phyloP scores from a whole-genome alignment of 2,888 invertebrate species.

The Caradrina kadenii region DNA sequence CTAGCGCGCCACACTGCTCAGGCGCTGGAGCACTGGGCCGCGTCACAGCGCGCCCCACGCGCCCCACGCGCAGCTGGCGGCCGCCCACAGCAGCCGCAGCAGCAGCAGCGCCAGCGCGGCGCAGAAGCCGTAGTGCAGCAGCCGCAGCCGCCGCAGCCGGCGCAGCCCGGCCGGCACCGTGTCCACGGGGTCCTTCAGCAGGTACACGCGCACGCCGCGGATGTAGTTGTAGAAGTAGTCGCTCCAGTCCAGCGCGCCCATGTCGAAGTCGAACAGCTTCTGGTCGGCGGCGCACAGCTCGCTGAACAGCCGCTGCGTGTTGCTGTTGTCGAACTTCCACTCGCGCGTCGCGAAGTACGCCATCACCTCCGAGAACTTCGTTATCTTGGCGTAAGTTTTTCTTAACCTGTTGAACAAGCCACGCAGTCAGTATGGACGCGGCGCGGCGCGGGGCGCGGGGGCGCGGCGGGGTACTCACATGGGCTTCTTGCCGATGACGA shows the following conservation, averaged over 20 bases:
- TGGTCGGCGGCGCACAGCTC: conserved; percentile 91
- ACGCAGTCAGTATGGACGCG: too few relatives aligned
- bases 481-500: conserved; percentile 91
- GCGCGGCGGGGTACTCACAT: conserved; percentile 85
- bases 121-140: conserved; percentile 72
- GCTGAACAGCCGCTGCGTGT: conserved; percentile 88
- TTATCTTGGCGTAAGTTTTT: conserved; percentile 93
- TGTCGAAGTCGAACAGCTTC: conserved; percentile 92
- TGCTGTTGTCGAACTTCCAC: conserved; percentile 93
- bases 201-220: conserved; percentile 92
- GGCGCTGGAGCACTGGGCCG: too few relatives aligned
- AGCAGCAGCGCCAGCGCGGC: conserved; percentile 62
- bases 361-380: conserved; percentile 93
- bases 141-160: conserved; percentile 60
- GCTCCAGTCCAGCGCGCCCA: conserved; percentile 92
- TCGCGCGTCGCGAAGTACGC: conserved; percentile 93
- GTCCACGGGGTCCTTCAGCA: conserved; percentile 94
- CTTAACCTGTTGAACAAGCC: conserved; percentile 91
- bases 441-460: too few relatives aligned
- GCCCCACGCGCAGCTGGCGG: too few relatives aligned
- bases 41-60: too few relatives aligned
- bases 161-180: conserved; percentile 91
- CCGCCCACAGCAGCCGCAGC: conserved; percentile 70
- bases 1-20: too few relatives aligned
- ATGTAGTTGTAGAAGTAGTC: conserved; percentile 93